Conservation (phyloP, 2,888 invertebrate species). For the Caenorhabditis wallacei region DNA sequence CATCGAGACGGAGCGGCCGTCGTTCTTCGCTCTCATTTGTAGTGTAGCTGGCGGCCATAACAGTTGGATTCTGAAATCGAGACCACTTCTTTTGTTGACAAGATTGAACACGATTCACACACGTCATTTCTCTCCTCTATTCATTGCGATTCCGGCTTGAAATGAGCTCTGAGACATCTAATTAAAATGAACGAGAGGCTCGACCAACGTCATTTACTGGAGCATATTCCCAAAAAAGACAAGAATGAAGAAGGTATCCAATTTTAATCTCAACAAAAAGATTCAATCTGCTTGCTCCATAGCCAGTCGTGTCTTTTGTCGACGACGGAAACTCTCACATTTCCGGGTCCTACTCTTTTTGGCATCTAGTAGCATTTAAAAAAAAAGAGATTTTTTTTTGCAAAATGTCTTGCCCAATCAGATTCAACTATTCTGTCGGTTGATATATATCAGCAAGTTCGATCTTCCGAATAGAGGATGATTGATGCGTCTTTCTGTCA, state of each 20-base stretch:
- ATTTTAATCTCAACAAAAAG: slow-evolving; percentile 38
- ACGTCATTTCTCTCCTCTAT: slow-evolving; percentile 12
- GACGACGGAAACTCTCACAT: slow-evolving; percentile 50
- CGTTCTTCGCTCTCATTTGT: slow-evolving; percentile 16
- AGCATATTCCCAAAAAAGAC: not conserved
- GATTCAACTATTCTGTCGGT: slow-evolving; percentile 30
- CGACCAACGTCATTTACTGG: slow-evolving; percentile 34
- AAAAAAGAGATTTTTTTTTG: slow-evolving; percentile 6
- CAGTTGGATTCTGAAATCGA: slow-evolving; percentile 17
- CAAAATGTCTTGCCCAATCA: slow-evolving; percentile 35
- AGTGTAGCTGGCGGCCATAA: slow-evolving; percentile 10
- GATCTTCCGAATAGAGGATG: slow-evolving; percentile 51
- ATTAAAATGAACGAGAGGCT: slow-evolving; percentile 37
- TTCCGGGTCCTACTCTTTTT: slow-evolving; percentile 53
- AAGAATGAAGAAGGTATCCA: slow-evolving; percentile 35
- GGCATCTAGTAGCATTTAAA: slow-evolving; percentile 7
- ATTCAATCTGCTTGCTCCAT: not conserved
- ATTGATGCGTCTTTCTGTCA: slow-evolving; percentile 59
- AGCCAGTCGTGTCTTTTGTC: slow-evolving; percentile 24
- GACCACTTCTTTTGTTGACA: slow-evolving; percentile 9
- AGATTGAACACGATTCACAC: slow-evolving; percentile 32
- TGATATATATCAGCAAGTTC: slow-evolving; percentile 60
- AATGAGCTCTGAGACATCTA: slow-evolving; percentile 54
- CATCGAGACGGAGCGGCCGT: slow-evolving; percentile 36
- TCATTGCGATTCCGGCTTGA: slow-evolving; percentile 39